Evolutionary conservation across 2,113 vertebrate species (phyloP).

Genomic region (Ptilonorhynchus violaceus): DNA sequence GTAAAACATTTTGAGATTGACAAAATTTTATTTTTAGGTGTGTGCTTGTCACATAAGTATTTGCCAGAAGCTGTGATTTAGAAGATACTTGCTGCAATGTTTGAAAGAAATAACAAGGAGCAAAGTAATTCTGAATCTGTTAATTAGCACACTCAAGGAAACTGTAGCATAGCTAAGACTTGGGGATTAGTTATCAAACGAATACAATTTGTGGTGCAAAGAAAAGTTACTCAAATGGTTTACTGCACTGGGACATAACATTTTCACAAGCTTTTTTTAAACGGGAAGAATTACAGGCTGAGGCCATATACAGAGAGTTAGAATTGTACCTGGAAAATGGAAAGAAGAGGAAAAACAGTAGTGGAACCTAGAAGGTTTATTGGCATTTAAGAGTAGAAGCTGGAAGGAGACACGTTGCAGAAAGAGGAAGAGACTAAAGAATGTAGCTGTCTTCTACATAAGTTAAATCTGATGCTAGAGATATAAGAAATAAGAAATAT

Average conservation of each 20-base stretch:
- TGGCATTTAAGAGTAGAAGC: neutral
- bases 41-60: neutral
- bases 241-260: neutral
- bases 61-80: neutral
- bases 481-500: neutral
- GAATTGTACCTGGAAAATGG: neutral
- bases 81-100: neutral
- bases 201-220: neutral
- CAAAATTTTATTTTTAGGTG: neutral
- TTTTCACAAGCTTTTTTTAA: conserved; percentile 22
- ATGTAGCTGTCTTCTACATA: neutral
- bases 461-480: neutral
- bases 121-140: neutral
- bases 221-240: neutral
- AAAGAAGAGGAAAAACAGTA: neutral
- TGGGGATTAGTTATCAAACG: neutral
- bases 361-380: neutral
- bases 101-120: neutral
- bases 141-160: neutral
- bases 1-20: neutral
- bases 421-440: neutral
- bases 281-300: neutral
- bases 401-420: neutral
- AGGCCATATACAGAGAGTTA: neutral
- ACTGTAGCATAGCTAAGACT: neutral